Base-by-base conservation (phyloP, 2,888 invertebrate genomes). In the Baronia brevicornis region DNA sequence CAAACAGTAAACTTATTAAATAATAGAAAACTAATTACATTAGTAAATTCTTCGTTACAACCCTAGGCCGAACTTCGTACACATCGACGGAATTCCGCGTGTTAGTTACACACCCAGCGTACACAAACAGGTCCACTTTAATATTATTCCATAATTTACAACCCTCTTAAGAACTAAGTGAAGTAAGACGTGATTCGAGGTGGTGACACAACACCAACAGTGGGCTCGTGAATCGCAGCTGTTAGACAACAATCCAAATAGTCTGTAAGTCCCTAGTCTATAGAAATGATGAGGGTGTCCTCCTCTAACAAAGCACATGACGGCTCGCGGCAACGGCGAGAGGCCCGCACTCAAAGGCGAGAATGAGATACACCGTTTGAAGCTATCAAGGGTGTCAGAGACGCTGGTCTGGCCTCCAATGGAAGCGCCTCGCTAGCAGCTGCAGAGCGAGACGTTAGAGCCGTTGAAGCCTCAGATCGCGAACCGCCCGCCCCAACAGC, bases 1-100 rank as follows among this genome's bases (percentile, higher is more conserved):
- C 70, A 69, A 65, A 70, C 54, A 58, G 65, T 61, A 55, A 59
- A 54, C 56, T 56, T 69, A 60, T 44, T 68, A 68, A 73, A 71
- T 68, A 71, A 72, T 71, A 72, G 51, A 69, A 63, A 65, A 67
- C 46, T 49, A 56, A 49, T 59, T 73, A 69, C 46, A 57, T 67
- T 78, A 82, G 60, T 82, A 82, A 82, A 82, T 82, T 82, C 80
- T 67, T 79, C 56, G 63, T 71, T 68, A 73, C 67, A 74, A 71
- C 68, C 71, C 69, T 66, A 64, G 64, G 63, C 66, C 69, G 63
- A 69, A 60, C 54, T 43, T 49, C 46, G 46, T 46, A 38, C 45
- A 39, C 48, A 43, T 49, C 43, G 48, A 37, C 40, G 36, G 33
- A 42, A 33, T 27, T 44, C 39, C 41, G 27, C 21, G 17, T 28